These are phyloP conservation scores for Pogonocichla stellata DNA, from an alignment of 2,113 vertebrate species.

Conservation along the genomic window DNA sequence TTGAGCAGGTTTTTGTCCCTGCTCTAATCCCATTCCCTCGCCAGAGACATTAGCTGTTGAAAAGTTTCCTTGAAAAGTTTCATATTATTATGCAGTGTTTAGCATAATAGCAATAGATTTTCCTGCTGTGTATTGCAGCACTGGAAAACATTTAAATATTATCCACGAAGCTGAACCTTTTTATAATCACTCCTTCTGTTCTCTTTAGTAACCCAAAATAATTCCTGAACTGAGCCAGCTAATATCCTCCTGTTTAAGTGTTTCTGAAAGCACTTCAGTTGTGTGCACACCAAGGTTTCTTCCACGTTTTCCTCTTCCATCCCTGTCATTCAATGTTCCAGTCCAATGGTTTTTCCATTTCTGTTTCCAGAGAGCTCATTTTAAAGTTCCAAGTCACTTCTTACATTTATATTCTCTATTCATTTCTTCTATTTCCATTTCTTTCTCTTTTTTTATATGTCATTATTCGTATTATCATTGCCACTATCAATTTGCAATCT, in stretches of 20 bases:
- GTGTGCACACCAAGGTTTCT: neutral
- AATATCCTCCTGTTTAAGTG: constrained; percentile 25
- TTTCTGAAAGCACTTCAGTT: constrained; percentile 39
- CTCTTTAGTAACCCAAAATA: constrained; percentile 19
- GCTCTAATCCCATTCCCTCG: neutral
- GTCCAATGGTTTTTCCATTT: constrained; percentile 44
- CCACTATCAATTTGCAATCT: neutral
- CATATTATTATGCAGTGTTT: neutral
- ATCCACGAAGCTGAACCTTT: neutral
- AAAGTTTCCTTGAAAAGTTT: constrained; percentile 20
- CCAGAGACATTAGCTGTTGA: neutral
- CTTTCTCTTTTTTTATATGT: neutral
- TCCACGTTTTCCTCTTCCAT: neutral
- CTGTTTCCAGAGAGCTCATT: constrained; percentile 46
- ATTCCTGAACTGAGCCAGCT: constrained; percentile 11
- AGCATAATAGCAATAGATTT: neutral
- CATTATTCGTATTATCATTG: neutral
- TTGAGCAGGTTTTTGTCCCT: neutral
- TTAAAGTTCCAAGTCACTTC: neutral
- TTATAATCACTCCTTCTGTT: constrained; percentile 26
- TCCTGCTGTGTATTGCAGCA: neutral
- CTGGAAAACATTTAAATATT: constrained; percentile 27
- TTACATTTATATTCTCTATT: neutral
- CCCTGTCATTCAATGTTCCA: constrained; percentile 20
- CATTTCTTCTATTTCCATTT: neutral